phyloP scores from a whole-genome alignment of 2,888 invertebrate species.

The Phania funesta region DNA sequence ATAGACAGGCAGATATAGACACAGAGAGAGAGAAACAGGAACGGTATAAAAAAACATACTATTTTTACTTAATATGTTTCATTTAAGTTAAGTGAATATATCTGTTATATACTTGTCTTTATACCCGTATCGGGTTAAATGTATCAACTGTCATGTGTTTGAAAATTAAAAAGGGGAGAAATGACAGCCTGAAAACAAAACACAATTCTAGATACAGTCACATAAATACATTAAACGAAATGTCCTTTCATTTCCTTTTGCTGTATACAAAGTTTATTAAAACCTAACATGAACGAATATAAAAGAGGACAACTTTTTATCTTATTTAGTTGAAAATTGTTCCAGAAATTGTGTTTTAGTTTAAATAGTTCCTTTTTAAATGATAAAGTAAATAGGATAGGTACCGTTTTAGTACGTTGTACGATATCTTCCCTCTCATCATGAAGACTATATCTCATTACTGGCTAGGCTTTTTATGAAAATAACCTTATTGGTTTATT shows the following conservation, averaged over 20 bases:
- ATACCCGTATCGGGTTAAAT: slow-evolving; percentile 55
- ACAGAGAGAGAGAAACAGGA: neutral
- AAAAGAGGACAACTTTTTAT: neutral
- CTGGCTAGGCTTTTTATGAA: no score
- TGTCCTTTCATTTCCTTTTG: neutral
- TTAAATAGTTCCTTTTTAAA: slow-evolving; percentile 17
- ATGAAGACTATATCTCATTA: no score
- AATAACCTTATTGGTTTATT: no score
- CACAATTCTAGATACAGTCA: slow-evolving; percentile 26
- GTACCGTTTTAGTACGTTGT: neutral
- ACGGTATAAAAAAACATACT: neutral
- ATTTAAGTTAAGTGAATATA: slow-evolving; percentile 64
- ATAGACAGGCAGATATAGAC: neutral
- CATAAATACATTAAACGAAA: slow-evolving; percentile 30
- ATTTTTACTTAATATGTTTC: slow-evolving; percentile 43
- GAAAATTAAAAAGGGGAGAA: neutral
- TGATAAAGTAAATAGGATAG: neutral
- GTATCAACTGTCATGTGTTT: slow-evolving; percentile 53
- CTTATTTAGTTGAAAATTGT: neutral
- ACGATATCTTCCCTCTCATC: no score
- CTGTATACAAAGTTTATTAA: neutral
- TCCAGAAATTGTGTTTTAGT: neutral
- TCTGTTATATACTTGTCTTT: slow-evolving; percentile 60
- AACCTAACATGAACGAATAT: neutral
- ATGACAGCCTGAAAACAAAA: neutral